Evolutionary conservation across 92 coral and sea anemone genomes (phyloP), one percentile per base, ranked within the genome.

Genomic region (Ricordea florida): DNA sequence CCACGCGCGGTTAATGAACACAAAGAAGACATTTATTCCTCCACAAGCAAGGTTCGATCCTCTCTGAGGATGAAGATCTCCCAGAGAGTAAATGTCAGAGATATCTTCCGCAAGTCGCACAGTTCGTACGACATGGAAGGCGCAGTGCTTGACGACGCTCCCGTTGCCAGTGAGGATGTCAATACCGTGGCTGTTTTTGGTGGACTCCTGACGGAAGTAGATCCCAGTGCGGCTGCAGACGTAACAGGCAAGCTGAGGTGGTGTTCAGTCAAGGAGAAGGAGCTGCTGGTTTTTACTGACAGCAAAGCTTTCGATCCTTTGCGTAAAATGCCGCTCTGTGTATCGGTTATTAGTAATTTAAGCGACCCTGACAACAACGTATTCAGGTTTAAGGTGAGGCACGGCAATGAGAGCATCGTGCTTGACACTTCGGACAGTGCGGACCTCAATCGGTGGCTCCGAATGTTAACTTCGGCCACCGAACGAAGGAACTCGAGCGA

Each of bases 381-480:
- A n/a, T 83, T 46, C 86, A 71, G 87, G 45, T 87, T 91, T 68
- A 85, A 91, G 47, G 37, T 91, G 41, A 83, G 80, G 29, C 45
- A 56, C 5, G 65, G 65, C 24, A 68, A 70, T 69, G 83, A 87
- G n/a, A 82, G 42, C 22, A 15, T 59, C 18, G 65, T 72, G 45
- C 84, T 91, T 28, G 66, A 83, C 5, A 79, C 97, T 9, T 61
- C 49, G 34, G 80, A 79, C 38, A 76, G 84, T 43, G 47, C 69
- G 10, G 93, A 87, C 69, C 85, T 79, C 62, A 84, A 87, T 28
- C 80, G 92, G 13, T 91, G 97, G 97, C 70, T 91, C 31, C 78
- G 58, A 79, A 85, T 83, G 74, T 43, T 91, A 58, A 68, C 65
- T n/a, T 66, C 83, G 26, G 76, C 73, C 4, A 31, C 37, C 6